Base-by-base conservation (phyloP, 1,140 invertebrate genomes). In the Dendroctonus ponderosae region DNA sequence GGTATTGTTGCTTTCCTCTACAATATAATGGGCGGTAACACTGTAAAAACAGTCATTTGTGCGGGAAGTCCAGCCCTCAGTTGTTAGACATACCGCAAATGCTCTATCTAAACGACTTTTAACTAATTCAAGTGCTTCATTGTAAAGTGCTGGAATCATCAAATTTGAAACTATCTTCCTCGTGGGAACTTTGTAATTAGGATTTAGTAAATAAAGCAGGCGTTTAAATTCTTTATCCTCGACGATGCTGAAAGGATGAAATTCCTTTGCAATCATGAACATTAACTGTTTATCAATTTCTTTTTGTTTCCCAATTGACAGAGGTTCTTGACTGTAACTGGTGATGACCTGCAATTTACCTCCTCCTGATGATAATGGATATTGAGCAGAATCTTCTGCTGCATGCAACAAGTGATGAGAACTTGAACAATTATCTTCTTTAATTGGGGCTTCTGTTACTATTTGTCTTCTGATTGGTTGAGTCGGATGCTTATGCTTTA, bases 11-110 rank as follows among this genome's bases (percentile, higher is more conserved):
- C 50, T 50, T 26, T 26, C 26, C 26, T 26, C 26, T 26, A 26
- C 26, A n/a, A 61, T 61, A 48, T 12, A 61, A 51, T 61, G 42
- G 6, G 46, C 42, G 39, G 59, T 61, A 11, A 61, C 50, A n/a
- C 43, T 38, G 12, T n/a, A 26, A 61, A 15, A 61, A 49, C 48
- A 51, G 3, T 48, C 43, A 61, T 61, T 61, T 26, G 14, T 61
- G 9, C 12, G 11, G 12, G 43, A 61, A 5, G 48, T 61, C 43
- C 43, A 61, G 5, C 42, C 15, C 38, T 61, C 59, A 11, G 5
- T 61, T 14, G 59, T 61, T 38, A 54, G 15, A 52, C 7, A 9
- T 9, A 46, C 43, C 4, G 1, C 43, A 46, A 46, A 46, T 11
- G 12, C 43, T 11, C 12, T 12, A 2, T 9, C 43, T 4, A 46